Base-by-base conservation (phyloP, 2,888 invertebrate genomes). In the Cyaniris semiargus region DNA sequence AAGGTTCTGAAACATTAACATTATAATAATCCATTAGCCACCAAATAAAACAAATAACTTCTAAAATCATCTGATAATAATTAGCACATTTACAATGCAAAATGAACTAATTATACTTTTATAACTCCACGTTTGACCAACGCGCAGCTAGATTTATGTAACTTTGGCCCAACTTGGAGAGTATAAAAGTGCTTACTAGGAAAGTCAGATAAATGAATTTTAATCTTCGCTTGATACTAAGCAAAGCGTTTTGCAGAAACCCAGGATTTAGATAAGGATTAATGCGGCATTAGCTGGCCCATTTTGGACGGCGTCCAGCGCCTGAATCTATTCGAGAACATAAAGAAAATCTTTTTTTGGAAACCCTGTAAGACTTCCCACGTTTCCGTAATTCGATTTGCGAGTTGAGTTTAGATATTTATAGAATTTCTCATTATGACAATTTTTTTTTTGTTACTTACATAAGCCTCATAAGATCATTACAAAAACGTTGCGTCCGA, bases 251-350 rank as follows among this genome's bases (percentile, higher is more conserved):
- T 58, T 77, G 76, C 76, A 77, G 72, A 58, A 77, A 72, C 56
- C 58, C 58, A 23, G 56, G 76, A 77, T 72, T 71, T 58, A 77
- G 76, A 77, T 77, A 72, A 58, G 76, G 76, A 77, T 77, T 77
- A 72, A 77, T 71, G 76, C 38, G 34, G 76, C 76, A 72, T 72
- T 77, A 77, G 71, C 76, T 58, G 71, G 72, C 34, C 72, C 76
- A 58, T 72, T 77, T 77, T 77, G 76, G 76, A 77, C 71, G 58
- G n/a, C 21, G 72, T 77, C 76, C 76, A 77, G 76, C 72, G 38
- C 13, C 58, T 31, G 76, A 60, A 77, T 77, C 76, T 77, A 77
- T 72, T 77, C 71, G 76, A 56, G 76, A 77, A 77, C 76, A 72
- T 72, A 72, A 77, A 71, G 76, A 76, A 70, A 77, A 77, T 23